Percentiles rank a stretch among this genome's conserved stretches.
Evolutionary conservation across 2,888 invertebrate species (phyloP).

Genomic region (Dione juno): DNA sequence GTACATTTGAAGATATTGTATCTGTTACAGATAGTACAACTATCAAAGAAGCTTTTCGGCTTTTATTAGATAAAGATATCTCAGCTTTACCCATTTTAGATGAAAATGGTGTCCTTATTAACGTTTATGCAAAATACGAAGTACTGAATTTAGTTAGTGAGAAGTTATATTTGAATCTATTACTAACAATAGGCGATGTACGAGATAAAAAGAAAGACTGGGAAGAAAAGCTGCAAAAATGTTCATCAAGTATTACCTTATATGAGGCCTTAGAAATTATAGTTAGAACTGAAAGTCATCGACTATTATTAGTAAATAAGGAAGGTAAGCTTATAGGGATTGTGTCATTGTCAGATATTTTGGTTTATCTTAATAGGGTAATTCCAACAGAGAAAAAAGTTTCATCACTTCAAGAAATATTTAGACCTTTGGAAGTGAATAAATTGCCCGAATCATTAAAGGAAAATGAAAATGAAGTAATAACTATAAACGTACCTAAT

Average conservation of each 20-base stretch:
- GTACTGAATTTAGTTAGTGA: slow-evolving; percentile 93
- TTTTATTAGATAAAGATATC: slow-evolving; percentile 75
- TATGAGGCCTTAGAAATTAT: slow-evolving; percentile 94
- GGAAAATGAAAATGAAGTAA: slow-evolving; percentile 74
- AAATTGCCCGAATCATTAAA: slow-evolving; percentile 74
- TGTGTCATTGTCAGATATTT: slow-evolving; percentile 79
- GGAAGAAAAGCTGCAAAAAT: slow-evolving; percentile 96
- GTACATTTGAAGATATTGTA: slow-evolving; percentile 73
- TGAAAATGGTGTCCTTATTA: slow-evolving; percentile 70
- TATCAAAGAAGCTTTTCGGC: slow-evolving; percentile 74
- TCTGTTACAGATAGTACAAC: slow-evolving; percentile 72
- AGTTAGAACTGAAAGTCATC: slow-evolving; percentile 92
- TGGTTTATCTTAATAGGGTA: slow-evolving; percentile 80
- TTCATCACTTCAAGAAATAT: slow-evolving; percentile 79
- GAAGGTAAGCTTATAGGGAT: slow-evolving; percentile 78
- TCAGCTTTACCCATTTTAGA: slow-evolving; percentile 77
- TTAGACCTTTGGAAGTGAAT: slow-evolving; percentile 76
- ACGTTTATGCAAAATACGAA: slow-evolving; percentile 80
- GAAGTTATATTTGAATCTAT: slow-evolving; percentile 95
- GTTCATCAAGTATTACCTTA: slow-evolving; percentile 92
- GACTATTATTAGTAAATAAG: slow-evolving; percentile 80
- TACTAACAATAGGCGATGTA: slow-evolving; percentile 92
- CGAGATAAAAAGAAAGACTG: slow-evolving; percentile 94
- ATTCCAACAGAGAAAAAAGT: slow-evolving; percentile 79
- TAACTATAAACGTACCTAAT: slow-evolving; percentile 73